phyloP scores from a whole-genome alignment of 2,113 vertebrate genomes.

The Zosterops japonicus region DNA sequence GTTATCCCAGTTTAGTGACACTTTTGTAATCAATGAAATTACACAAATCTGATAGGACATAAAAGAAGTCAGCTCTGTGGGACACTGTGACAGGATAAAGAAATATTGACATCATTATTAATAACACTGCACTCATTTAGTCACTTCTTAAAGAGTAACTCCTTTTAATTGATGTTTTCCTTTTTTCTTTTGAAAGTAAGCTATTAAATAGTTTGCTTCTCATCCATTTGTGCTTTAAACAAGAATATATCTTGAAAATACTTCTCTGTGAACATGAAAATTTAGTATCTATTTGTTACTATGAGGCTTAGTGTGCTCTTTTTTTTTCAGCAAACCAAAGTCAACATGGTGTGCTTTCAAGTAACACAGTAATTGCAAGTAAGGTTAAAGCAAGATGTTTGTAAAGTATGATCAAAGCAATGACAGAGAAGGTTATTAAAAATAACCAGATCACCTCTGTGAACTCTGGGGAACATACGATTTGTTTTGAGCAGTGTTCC shows the following conservation, averaged over 20 bases:
- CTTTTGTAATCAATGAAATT: neutral
- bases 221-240: neutral
- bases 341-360: constrained; percentile 28
- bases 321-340: constrained; percentile 9
- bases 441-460: constrained; percentile 14
- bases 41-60: neutral
- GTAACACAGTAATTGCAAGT: constrained; percentile 36
- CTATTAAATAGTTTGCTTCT: neutral
- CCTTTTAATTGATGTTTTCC: neutral
- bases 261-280: neutral
- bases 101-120: neutral
- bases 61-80: neutral
- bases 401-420: constrained; percentile 46
- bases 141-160: neutral
- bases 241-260: neutral
- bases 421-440: constrained; percentile 60
- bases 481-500: constrained; percentile 7
- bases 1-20: neutral
- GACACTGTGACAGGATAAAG: neutral
- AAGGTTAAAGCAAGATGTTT: constrained; percentile 40
- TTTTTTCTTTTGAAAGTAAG: neutral
- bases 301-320: neutral
- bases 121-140: neutral
- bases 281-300: neutral
- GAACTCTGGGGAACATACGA: neutral